Evolutionary conservation across 2,113 vertebrate genomes (phyloP).

Genomic region (Corynorhinus townsendii): DNA sequence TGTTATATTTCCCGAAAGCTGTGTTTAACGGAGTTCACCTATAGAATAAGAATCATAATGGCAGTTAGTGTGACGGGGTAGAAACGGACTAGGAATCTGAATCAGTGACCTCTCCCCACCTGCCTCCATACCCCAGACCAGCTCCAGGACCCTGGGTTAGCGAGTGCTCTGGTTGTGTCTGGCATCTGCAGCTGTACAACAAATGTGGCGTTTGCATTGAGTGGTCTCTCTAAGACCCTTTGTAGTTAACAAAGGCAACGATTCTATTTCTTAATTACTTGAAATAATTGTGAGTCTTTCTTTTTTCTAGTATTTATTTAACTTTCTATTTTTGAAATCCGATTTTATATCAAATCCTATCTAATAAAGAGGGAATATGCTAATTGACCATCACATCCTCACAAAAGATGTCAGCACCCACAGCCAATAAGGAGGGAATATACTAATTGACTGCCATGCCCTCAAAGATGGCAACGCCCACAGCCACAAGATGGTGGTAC

Average conservation of each 20-base stretch:
- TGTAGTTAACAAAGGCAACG: not conserved
- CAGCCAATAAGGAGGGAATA: too few relatives aligned
- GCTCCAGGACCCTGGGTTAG: not conserved
- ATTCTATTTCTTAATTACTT: not conserved
- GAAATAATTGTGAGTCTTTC: not conserved
- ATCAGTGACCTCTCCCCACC: not conserved
- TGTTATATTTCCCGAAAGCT: not conserved
- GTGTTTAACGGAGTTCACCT: not conserved
- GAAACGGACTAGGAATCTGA: not conserved
- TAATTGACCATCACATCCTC: too few relatives aligned
- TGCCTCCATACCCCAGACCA: not conserved
- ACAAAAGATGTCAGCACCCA: too few relatives aligned
- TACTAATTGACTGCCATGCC: too few relatives aligned
- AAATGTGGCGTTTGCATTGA: not conserved
- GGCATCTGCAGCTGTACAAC: not conserved
- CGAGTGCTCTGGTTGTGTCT: accelerated
- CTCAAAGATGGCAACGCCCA: too few relatives aligned
- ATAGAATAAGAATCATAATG: not conserved
- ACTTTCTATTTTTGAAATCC: conserved; percentile 10
- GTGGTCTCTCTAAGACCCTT: not conserved
- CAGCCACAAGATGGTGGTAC: too few relatives aligned
- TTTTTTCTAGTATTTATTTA: not conserved
- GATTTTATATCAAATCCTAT: not conserved
- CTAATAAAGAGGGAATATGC: too few relatives aligned
- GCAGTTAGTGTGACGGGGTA: not conserved